Conservation (phyloP, 2,113 vertebrate species). For the Scopus umbretta region DNA sequence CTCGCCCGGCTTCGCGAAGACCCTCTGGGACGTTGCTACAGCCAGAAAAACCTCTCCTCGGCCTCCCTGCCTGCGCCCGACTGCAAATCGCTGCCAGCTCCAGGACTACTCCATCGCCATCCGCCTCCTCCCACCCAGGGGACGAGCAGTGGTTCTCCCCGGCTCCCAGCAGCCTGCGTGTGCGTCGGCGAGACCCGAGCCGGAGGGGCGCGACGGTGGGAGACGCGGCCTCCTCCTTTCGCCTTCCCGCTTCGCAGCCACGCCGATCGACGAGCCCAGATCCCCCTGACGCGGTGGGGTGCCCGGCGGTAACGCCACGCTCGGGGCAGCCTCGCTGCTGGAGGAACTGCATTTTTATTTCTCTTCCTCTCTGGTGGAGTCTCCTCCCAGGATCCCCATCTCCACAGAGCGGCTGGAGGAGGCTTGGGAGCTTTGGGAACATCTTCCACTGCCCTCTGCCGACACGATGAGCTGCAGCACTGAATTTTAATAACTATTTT, state of each 20-base stretch:
- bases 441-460: slow-evolving; percentile 61
- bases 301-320: not conserved
- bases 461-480: not conserved
- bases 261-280: accelerated
- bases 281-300: not conserved
- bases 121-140: not conserved
- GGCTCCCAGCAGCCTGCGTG: not conserved
- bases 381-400: slow-evolving; percentile 56
- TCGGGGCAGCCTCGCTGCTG: not conserved
- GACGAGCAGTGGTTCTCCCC: not conserved
- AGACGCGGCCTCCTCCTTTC: not conserved
- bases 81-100: not conserved
- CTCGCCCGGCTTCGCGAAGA: not conserved
- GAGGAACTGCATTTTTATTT: slow-evolving; percentile 17
- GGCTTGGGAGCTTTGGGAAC: not conserved
- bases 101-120: not conserved
- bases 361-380: slow-evolving; percentile 36
- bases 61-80: not conserved
- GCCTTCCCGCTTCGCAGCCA: not conserved
- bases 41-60: not conserved
- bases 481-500: not conserved
- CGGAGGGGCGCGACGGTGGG: not conserved
- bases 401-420: not conserved
- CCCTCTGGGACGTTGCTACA: not conserved
- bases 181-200: not conserved